Conservation (phyloP, 1,140 invertebrate species). For the Gonioctena quinquepunctata region DNA sequence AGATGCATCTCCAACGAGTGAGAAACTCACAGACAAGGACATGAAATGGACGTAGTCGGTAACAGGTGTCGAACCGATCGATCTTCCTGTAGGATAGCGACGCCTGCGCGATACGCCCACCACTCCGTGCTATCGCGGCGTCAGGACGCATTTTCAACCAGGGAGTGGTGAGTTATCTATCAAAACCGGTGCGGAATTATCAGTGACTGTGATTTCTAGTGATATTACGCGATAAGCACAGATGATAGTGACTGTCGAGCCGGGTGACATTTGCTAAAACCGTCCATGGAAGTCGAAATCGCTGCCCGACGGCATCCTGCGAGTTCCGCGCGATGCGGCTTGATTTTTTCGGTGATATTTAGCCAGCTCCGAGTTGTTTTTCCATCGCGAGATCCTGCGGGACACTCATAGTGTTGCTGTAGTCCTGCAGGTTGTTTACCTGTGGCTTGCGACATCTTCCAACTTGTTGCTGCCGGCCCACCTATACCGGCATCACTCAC, state of each 20-base stretch:
- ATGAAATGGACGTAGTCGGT: constrained; percentile 36
- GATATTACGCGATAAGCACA: not conserved
- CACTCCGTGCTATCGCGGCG: constrained; percentile 29
- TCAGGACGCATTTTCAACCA: constrained; percentile 44
- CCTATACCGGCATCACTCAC: constrained; percentile 36
- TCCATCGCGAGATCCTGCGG: no score
- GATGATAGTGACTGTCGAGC: not conserved
- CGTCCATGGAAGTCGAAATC: not conserved
- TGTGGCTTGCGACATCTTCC: constrained; percentile 46
- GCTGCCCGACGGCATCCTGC: not conserved
- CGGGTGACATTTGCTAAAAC: not conserved
- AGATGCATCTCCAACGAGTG: constrained; percentile 4
- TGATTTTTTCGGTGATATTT: not conserved
- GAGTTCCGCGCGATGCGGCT: not conserved
- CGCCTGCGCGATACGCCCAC: constrained; percentile 39
- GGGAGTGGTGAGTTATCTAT: constrained; percentile 46
- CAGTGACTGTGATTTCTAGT: not conserved
- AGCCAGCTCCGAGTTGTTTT: not conserved
- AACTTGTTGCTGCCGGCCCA: constrained; percentile 51
- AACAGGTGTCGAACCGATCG: constrained; percentile 54
- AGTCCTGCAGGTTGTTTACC: constrained; percentile 45
- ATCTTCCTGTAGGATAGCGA: constrained; percentile 41
- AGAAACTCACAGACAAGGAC: constrained; percentile 7
- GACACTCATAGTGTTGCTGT: no score
- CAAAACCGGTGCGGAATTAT: constrained; percentile 9